Base-by-base conservation (phyloP, 2,888 invertebrate species). In the Gandaritis pyraliata region DNA sequence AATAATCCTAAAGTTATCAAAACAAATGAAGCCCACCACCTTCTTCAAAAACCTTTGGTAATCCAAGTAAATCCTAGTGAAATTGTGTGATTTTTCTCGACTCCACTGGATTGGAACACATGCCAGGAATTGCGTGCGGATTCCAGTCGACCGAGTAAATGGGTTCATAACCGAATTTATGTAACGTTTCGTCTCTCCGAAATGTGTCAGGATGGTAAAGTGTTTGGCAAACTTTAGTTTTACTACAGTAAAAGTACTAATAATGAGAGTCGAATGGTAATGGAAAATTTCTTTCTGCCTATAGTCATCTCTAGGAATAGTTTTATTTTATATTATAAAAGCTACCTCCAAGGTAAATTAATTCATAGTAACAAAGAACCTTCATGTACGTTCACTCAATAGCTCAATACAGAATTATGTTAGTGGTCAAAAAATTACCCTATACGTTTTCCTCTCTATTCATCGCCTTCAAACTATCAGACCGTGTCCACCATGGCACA, bases 141-240 rank as follows among this genome's bases (percentile, higher is more conserved):
- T 61, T 61, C 52, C 52, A 60, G 49, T 47, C 51, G 59, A 60
- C 62, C 59, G 59, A 46, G 51, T 60, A 58, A 64, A 61, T 64
- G 58, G 62, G 50, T 54, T 64, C 56, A 64, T 57, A 58, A 58
- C 58, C 52, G 52, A 61, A 53, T 61, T 47, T 58, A 58, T 54
- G 55, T 48, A 33, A 56, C 48, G 43, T 62, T 57, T 53, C 52
- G 39, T 52, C 48, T 52, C 51, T 16, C 15, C 11, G n/a, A 55
- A 41, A 33, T 53, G 49, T 43, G 59, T 43, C 54, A 45, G 16
- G 43, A 30, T 54, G 49, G 16, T 13, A 48, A 8, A 15, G 13
- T 39, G 12, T 38, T n/a, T n/a, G 4, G n/a, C 4, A 39, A 6
- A 13, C 5, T 4, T 39, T 39, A 29, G 4, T 6, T 8, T 33